Percentiles rank a stretch among this genome's conserved stretches.
Conservation (phyloP, 2,113 vertebrate genomes). For the Strigops habroptila region DNA sequence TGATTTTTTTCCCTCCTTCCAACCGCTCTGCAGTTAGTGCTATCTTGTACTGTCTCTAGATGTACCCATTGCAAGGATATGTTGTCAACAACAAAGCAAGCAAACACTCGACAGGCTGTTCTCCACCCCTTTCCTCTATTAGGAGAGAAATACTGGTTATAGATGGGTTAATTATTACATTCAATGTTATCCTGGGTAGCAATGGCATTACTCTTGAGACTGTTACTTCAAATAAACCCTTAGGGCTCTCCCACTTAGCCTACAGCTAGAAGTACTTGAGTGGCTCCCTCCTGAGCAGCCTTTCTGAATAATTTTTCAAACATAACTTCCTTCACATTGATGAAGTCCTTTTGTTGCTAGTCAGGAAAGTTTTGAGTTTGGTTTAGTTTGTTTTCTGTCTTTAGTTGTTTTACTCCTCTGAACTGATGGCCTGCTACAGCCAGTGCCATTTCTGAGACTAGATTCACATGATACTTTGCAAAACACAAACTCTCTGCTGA, state of each 20-base stretch:
- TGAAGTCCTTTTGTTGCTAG: not conserved
- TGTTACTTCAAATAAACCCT: not conserved
- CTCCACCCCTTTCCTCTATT: not conserved
- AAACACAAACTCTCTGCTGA: not conserved
- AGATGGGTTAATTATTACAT: conserved; percentile 1
- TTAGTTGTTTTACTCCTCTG: not conserved
- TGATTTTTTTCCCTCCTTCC: not conserved
- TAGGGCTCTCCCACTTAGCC: not conserved
- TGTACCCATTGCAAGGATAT: not conserved
- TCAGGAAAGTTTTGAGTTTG: not conserved
- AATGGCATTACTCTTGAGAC: not conserved
- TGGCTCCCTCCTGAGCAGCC: not conserved
- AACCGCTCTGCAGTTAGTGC: not conserved
- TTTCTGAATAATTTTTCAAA: not conserved
- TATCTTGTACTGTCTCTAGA: not conserved
- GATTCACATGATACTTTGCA: not conserved
- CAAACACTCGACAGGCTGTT: not conserved
- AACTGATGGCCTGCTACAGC: not conserved
- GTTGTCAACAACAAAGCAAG: not conserved
- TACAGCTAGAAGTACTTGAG: not conserved
- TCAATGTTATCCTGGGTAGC: not conserved
- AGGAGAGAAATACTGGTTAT: not conserved
- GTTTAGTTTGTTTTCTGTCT: not conserved
- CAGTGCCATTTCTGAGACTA: not conserved
- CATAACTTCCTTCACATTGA: not conserved